Evolutionary conservation across 2,888 invertebrate genomes (phyloP), one percentile per base, ranked within the genome.

Genomic region (Dendrolimus houi): DNA sequence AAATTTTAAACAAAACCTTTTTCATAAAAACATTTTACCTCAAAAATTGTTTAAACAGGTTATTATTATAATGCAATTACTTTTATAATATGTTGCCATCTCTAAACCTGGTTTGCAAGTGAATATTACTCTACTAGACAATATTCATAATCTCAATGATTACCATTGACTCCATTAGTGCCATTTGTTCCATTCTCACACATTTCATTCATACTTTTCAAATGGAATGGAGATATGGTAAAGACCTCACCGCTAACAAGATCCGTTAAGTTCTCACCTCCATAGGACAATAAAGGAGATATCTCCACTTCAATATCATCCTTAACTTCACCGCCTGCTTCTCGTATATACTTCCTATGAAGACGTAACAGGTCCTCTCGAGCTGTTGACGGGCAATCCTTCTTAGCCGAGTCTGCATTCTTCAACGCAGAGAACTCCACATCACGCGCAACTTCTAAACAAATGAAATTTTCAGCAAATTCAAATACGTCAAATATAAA

Each of bases 401-500:
- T 96, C 52, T 95, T 95, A 1, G 93, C 95, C 0, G 93, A 91
- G 77, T 99, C 96, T 1, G 96, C 93, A 83, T 99, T 99, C 79
- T 99, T 99, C 64, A 99, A 85, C 0, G 99, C 98, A 68, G 99
- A 98, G 79, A 99, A 99, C 80, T 99, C 99, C 60, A 96, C 95
- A 66, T 96, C 95, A 54, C 99, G 93, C 0, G 95, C 93, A 0
- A 97, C 96, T 86, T 99, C 98, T 94, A 98, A 96, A 8, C 97
- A 97, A 10, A 96, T 97, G 74, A 99, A 97, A 69, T 95, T 95
- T 64, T 96, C 94, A 0, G 98, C 94, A 83, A 97, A 98, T 74
- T 96, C 96, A 77, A 99, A 99, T 0, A 99, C 98, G 83, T 99
- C 99, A 80, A 99, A 99, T 9, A 99, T 96, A 80, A 99, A 99